phyloP scores from a whole-genome alignment of 1,140 invertebrate species.

The Drosophila paulistorum region DNA sequence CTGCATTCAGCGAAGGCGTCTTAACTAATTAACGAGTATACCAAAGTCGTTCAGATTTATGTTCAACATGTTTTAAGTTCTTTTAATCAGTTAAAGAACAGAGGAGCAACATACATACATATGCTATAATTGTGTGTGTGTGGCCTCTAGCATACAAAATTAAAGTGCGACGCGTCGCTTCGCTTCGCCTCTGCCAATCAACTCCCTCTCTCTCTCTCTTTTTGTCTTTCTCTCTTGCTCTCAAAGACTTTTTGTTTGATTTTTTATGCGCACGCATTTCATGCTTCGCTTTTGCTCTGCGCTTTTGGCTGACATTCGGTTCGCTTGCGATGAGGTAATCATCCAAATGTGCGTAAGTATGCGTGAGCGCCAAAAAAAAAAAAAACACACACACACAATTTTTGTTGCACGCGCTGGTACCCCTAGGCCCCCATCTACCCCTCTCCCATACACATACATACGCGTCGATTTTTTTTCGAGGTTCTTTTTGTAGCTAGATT shows the following conservation, averaged over 20 bases:
- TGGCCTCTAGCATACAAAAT: constrained; percentile 53
- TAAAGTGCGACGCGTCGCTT: constrained; percentile 30
- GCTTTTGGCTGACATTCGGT: constrained; percentile 67
- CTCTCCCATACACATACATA: constrained; percentile 18
- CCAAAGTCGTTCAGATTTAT: background rate
- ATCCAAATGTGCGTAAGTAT: constrained; percentile 52
- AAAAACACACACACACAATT: constrained; percentile 9
- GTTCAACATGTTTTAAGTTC: background rate
- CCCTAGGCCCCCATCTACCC: constrained; percentile 14
- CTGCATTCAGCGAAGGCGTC: too few relatives aligned
- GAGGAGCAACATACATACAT: background rate
- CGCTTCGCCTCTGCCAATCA: background rate
- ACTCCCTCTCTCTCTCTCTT: background rate
- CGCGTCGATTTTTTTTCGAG: constrained; percentile 25
- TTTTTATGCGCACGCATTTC: constrained; percentile 67
- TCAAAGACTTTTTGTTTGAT: background rate
- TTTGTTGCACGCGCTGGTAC: constrained; percentile 64
- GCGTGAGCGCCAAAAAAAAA: constrained; percentile 46
- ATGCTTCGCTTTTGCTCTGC: constrained; percentile 60
- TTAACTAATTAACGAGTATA: background rate
- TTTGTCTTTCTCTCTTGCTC: background rate
- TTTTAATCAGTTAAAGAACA: constrained; percentile 18
- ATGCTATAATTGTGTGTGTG: constrained; percentile 2
- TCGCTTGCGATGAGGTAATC: constrained; percentile 74
- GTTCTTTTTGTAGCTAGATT: constrained; percentile 58